Evolutionary conservation across 1,140 invertebrate genomes (phyloP).

Genomic region (Triops longicaudatus): DNA sequence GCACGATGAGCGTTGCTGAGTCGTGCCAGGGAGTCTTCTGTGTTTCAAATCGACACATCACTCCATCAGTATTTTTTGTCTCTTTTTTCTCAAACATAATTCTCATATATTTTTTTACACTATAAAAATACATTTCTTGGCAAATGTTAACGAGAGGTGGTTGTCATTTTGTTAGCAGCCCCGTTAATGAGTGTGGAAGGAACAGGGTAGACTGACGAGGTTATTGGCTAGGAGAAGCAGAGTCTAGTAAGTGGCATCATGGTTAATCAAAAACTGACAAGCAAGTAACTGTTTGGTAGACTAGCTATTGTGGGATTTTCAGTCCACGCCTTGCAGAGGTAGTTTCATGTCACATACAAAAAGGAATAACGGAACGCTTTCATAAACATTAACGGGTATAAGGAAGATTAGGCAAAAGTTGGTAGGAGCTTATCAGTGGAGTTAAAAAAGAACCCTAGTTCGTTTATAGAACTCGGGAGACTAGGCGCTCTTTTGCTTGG

Average conservation of each 20-base stretch:
- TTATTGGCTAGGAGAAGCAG: background rate
- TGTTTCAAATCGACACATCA: conserved; percentile 12
- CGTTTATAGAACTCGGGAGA: background rate
- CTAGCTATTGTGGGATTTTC: too few species aligned
- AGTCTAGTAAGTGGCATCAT: background rate
- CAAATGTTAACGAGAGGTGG: background rate
- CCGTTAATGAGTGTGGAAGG: background rate
- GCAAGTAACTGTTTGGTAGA: too few species aligned
- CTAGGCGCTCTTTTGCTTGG: background rate
- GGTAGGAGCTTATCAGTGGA: background rate
- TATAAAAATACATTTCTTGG: background rate
- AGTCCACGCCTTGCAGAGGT: background rate
- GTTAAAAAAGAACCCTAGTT: background rate
- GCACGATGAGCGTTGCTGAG: background rate
- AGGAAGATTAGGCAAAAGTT: background rate
- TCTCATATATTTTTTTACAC: background rate
- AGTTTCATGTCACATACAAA: background rate
- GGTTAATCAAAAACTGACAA: background rate
- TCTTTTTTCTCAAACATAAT: background rate
- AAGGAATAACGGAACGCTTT: background rate
- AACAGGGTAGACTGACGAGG: background rate
- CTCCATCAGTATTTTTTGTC: background rate
- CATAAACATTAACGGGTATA: background rate
- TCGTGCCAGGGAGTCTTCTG: conserved; percentile 9
- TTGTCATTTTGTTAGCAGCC: conserved; percentile 13